Conservation (phyloP, 2,797 vertebrate genomes). For the Enteromius paludinosus region DNA sequence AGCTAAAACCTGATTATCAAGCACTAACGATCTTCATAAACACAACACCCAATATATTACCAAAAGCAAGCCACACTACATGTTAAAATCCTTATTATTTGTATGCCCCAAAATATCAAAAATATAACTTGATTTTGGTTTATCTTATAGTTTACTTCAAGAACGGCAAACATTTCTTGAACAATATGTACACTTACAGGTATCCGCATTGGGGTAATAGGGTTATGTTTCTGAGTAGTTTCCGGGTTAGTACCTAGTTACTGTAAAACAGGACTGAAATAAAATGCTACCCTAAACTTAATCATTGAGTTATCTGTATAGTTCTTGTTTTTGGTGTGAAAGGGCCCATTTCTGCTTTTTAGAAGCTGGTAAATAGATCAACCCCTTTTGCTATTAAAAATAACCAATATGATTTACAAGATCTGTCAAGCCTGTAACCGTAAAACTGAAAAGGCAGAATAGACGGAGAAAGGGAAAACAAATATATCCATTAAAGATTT, state of each 20-base stretch:
- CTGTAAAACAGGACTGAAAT: neutral
- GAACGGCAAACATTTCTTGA: neutral
- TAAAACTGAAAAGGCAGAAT: neutral
- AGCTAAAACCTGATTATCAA: neutral
- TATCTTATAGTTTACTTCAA: neutral
- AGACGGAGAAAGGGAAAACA: neutral
- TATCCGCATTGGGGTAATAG: neutral
- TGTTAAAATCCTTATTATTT: neutral
- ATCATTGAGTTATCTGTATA: neutral
- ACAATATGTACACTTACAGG: neutral
- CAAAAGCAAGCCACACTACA: neutral
- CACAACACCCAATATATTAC: neutral
- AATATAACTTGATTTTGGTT: no score
- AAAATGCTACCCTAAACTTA: neutral
- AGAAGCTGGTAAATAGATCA: neutral
- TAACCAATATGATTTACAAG: neutral
- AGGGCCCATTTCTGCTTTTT: neutral
- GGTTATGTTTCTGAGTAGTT: neutral
- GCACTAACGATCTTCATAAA: neutral
- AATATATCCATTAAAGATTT: slow-evolving; percentile 44
- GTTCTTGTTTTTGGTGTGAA: neutral
- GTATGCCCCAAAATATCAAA: no score
- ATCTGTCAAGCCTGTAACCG: neutral
- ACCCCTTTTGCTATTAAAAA: neutral
- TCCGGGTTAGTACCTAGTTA: neutral